Conservation (phyloP, 2,888 invertebrate species). For the Diabrotica balteata region DNA sequence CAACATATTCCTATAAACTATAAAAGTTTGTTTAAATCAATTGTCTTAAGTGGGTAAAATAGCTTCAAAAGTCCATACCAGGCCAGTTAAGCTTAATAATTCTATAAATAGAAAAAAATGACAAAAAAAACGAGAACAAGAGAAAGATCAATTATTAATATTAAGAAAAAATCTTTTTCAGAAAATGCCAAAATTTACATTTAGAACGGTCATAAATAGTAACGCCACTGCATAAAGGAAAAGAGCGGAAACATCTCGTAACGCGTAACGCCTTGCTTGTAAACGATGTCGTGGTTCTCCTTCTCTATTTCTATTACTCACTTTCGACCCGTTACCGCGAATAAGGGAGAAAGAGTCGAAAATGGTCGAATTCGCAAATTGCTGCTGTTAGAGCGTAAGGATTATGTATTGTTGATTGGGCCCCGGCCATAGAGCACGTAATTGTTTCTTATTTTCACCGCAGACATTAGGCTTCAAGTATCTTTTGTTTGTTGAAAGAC, state of each 20-base stretch:
- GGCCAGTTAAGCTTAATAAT: too few relatives aligned
- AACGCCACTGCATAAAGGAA: slow-evolving; percentile 15
- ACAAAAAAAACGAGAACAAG: too few relatives aligned
- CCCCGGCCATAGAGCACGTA: slow-evolving; percentile 28
- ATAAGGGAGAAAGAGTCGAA: background rate
- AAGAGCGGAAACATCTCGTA: slow-evolving; percentile 44
- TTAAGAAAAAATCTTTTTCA: background rate
- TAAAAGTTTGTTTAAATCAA: too few relatives aligned
- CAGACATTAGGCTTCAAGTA: slow-evolving; percentile 26
- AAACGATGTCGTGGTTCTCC: slow-evolving; percentile 34
- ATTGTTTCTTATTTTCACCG: slow-evolving; percentile 38
- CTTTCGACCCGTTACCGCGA: background rate
- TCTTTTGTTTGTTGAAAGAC: background rate
- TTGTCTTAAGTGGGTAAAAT: too few relatives aligned
- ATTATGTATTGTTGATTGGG: slow-evolving; percentile 43
- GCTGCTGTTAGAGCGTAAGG: slow-evolving; percentile 45
- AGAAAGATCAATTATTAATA: background rate
- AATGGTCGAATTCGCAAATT: slow-evolving; percentile 34
- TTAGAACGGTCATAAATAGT: background rate
- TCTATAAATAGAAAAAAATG: too few relatives aligned
- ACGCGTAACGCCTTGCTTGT: slow-evolving; percentile 38
- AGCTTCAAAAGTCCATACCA: too few relatives aligned
- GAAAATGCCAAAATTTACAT: too few relatives aligned
- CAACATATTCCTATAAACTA: too few relatives aligned
- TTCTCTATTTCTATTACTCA: slow-evolving; percentile 15